Evolutionary conservation across 2,113 vertebrate genomes (phyloP).

Genomic region (Eidolon helvum): DNA sequence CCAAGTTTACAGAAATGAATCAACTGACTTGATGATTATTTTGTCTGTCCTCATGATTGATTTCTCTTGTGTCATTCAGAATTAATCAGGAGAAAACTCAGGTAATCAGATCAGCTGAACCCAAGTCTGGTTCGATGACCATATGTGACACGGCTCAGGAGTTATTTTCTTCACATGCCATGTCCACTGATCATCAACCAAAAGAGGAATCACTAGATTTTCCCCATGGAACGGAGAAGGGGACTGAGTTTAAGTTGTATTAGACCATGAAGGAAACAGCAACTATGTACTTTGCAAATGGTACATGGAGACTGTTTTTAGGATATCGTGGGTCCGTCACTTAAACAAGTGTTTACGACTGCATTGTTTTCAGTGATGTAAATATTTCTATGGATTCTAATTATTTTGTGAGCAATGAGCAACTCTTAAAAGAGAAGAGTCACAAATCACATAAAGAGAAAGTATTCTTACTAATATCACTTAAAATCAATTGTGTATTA

Average conservation of each 20-base stretch:
- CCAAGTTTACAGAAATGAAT: slow-evolving; percentile 68
- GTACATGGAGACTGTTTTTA: neutral
- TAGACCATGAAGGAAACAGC: neutral
- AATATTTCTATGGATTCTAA: neutral
- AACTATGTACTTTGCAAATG: neutral
- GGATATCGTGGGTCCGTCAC: neutral
- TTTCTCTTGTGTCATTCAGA: slow-evolving; percentile 66
- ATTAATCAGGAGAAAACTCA: slow-evolving; percentile 68
- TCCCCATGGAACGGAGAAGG: neutral
- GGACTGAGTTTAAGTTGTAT: neutral
- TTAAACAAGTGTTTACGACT: neutral
- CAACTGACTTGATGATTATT: slow-evolving; percentile 60
- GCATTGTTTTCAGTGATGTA: neutral
- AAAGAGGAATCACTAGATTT: neutral
- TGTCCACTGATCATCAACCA: slow-evolving; percentile 55
- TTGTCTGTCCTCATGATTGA: slow-evolving; percentile 64
- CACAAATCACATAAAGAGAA: neutral
- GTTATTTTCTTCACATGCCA: slow-evolving; percentile 66
- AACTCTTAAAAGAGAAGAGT: neutral
- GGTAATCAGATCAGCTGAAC: slow-evolving; percentile 63
- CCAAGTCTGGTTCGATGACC: slow-evolving; percentile 10
- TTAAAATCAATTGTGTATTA: neutral
- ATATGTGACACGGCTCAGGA: slow-evolving; percentile 40
- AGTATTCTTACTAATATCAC: neutral
- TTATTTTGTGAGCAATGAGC: neutral